phyloP scores from a whole-genome alignment of 2,797 vertebrate species.

The Poecilia gillii region DNA sequence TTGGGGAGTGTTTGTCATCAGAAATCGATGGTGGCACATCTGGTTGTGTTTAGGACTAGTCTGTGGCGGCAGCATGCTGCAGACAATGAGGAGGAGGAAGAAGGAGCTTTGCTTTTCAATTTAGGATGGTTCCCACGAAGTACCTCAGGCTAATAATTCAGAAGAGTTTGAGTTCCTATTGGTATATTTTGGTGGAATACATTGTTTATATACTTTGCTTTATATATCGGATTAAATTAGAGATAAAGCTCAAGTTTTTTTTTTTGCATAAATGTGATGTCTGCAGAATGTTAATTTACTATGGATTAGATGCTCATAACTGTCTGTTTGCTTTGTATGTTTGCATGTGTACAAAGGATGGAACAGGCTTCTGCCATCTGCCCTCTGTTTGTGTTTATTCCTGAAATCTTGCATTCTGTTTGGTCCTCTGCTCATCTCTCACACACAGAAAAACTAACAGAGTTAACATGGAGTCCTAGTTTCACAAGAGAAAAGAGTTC shows the following conservation, averaged over 20 bases:
- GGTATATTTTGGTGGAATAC: conserved; percentile 31
- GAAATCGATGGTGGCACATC: conserved; percentile 76
- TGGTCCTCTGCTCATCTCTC: background rate
- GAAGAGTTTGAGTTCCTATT: conserved; percentile 22
- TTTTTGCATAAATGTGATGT: conserved; percentile 7
- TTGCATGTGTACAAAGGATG: conserved; percentile 6
- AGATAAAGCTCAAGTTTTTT: conserved; percentile 21
- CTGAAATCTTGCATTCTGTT: conserved; percentile 60
- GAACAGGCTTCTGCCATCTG: conserved; percentile 27
- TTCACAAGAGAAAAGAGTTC: conserved; percentile 53
- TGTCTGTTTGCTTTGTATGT: background rate
- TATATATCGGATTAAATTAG: conserved; percentile 23
- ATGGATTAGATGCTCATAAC: conserved; percentile 10
- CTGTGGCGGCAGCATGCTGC: conserved; percentile 74
- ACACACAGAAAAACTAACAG: conserved; percentile 51
- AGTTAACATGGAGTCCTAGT: conserved; percentile 46
- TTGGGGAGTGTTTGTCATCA: conserved; percentile 57
- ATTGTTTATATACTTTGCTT: conserved; percentile 38
- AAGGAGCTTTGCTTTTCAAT: conserved; percentile 75
- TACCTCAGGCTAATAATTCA: conserved; percentile 56
- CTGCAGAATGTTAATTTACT: background rate
- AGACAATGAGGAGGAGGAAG: conserved; percentile 66
- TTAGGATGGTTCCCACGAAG: conserved; percentile 71
- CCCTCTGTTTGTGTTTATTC: conserved; percentile 60
- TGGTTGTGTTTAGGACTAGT: conserved; percentile 75